Evolutionary conservation across 2,113 vertebrate genomes (phyloP).

Genomic region (Spizaetus ornatus): DNA sequence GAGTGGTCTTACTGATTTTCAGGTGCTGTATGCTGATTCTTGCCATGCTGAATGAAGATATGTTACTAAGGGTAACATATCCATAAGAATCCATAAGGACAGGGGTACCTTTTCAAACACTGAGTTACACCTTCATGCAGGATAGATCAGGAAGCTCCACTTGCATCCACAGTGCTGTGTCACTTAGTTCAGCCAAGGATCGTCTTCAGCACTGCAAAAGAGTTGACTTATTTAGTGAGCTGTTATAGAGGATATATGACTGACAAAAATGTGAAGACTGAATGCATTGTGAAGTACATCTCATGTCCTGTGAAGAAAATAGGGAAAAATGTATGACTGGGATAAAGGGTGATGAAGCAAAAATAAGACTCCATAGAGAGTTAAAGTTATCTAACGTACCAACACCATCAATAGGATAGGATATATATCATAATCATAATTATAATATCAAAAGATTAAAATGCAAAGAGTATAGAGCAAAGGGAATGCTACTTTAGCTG

Average conservation of each 20-base stretch:
- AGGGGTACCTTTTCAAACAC: not conserved
- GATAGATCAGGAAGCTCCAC: not conserved
- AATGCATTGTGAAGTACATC: not conserved
- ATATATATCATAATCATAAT: not conserved
- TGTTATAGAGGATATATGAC: not conserved
- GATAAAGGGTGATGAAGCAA: not conserved
- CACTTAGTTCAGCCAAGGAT: not conserved
- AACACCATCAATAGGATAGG: not conserved
- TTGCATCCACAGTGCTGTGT: not conserved
- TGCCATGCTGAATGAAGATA: not conserved
- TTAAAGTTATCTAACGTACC: not conserved
- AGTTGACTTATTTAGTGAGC: not conserved
- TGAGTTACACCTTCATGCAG: not conserved
- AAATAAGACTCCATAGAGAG: not conserved
- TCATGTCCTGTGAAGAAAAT: not conserved
- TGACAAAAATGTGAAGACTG: not conserved
- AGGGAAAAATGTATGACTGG: not conserved
- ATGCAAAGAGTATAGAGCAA: not conserved
- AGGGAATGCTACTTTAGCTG: not conserved
- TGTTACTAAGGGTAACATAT: not conserved
- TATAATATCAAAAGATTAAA: not conserved
- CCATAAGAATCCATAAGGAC: not conserved
- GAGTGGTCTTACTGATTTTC: not conserved
- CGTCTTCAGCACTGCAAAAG: not conserved
- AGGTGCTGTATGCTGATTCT: not conserved